Evolutionary conservation across 2,113 vertebrate genomes (phyloP).

Genomic region (Anarhynchus alexandrinus): DNA sequence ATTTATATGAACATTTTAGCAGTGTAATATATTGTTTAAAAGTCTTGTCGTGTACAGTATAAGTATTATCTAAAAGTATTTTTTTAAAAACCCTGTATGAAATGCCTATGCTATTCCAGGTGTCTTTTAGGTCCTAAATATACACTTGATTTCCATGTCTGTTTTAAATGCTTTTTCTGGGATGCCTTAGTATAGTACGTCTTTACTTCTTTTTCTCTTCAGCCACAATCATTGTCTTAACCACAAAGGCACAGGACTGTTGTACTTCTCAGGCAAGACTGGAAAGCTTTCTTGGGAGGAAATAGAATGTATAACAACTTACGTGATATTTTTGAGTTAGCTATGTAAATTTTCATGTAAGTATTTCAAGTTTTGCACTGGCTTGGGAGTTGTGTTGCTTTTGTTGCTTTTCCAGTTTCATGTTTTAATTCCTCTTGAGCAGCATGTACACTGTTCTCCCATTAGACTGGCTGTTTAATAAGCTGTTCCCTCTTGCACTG

Average conservation of each 20-base stretch:
- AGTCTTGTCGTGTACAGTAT: constrained; percentile 59
- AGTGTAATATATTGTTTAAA: constrained; percentile 67
- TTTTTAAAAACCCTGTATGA: constrained; percentile 76
- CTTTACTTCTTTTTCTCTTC: neutral
- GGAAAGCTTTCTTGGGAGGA: neutral
- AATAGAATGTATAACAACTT: neutral
- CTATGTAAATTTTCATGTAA: neutral
- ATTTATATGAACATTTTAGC: constrained; percentile 73
- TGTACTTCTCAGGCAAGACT: neutral
- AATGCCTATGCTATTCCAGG: constrained; percentile 32
- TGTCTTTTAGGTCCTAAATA: constrained; percentile 40
- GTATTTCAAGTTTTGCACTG: neutral
- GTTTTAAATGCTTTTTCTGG: neutral
- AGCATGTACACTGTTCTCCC: neutral
- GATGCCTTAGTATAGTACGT: neutral
- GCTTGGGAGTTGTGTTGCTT: neutral
- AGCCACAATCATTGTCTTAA: constrained; percentile 13
- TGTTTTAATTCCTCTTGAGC: constrained; percentile 23
- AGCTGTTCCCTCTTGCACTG: constrained; percentile 36
- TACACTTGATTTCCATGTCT: constrained; percentile 3
- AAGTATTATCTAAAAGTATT: constrained; percentile 78
- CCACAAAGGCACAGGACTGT: neutral
- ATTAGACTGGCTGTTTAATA: constrained; percentile 47
- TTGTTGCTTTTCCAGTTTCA: constrained; percentile 1
- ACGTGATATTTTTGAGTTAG: neutral